These are phyloP conservation scores for Halocynthia roretzi DNA, from an alignment of 23 tunicate genomes.

Conservation along the genomic window DNA sequence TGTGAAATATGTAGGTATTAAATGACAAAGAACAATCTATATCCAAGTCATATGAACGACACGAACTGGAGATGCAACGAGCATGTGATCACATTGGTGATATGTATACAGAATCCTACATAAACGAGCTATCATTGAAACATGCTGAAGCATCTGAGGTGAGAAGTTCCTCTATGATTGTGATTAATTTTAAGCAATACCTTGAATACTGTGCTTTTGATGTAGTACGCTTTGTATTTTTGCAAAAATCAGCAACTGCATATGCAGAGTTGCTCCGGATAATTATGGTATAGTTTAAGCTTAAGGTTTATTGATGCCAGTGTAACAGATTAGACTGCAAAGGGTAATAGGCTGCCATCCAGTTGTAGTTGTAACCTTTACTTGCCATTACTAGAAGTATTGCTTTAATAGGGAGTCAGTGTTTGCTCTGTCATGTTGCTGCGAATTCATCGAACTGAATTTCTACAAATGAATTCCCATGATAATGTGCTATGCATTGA, in stretches of 20 bases:
- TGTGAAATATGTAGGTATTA: slow-evolving; percentile 1
- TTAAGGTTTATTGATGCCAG: not conserved
- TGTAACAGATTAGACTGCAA: not conserved
- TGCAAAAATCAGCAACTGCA: slow-evolving; percentile 1
- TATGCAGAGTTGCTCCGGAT: too few species aligned
- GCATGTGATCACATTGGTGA: slow-evolving; percentile 83
- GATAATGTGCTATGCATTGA: too few species aligned
- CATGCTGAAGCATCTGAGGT: slow-evolving; percentile 64
- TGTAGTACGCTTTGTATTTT: not conserved
- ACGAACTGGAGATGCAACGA: slow-evolving; percentile 75
- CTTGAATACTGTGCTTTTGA: too few species aligned
- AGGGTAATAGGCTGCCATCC: not conserved
- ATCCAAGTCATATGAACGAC: slow-evolving; percentile 53
- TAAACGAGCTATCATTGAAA: slow-evolving; percentile 40
- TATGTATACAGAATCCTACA: slow-evolving; percentile 61
- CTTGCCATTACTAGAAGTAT: too few species aligned
- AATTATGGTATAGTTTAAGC: not conserved
- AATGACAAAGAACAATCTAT: slow-evolving; percentile 45
- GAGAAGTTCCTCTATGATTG: too few species aligned
- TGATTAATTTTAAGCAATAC: too few species aligned
- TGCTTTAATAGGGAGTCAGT: too few species aligned
- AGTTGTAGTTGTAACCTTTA: not conserved
- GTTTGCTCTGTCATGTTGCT: too few species aligned
- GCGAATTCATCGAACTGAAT: too few species aligned
- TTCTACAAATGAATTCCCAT: too few species aligned